phyloP scores from a whole-genome alignment of 2,113 vertebrate species.

The Apodemus sylvaticus region DNA sequence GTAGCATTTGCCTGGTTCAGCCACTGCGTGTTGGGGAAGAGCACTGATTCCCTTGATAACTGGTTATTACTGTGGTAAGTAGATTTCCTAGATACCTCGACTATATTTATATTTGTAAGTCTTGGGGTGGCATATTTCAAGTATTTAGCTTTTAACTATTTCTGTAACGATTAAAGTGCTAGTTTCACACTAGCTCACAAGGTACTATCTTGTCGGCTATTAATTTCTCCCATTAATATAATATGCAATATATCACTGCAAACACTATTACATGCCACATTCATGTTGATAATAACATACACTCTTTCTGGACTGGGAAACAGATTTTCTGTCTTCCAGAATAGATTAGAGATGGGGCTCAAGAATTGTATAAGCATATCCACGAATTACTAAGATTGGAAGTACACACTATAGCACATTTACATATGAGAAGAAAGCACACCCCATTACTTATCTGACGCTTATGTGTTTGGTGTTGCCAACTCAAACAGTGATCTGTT shows the following conservation, averaged over 20 bases:
- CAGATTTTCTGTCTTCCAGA: background rate
- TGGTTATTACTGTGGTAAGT: background rate
- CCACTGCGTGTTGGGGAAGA: background rate
- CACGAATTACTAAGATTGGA: background rate
- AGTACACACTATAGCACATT: background rate
- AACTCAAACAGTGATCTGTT: background rate
- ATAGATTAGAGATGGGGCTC: background rate
- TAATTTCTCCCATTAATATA: background rate
- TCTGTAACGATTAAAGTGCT: background rate
- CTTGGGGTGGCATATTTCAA: background rate
- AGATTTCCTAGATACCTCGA: background rate
- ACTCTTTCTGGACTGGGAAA: background rate
- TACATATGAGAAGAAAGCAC: constrained; percentile 14
- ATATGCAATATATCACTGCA: background rate
- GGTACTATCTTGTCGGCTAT: background rate
- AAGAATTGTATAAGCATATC: background rate
- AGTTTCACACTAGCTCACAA: background rate
- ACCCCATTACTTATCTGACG: constrained; percentile 8
- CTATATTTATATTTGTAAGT: background rate
- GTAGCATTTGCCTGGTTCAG: background rate
- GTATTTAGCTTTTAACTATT: background rate
- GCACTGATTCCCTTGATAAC: background rate
- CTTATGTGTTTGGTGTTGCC: background rate
- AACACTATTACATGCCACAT: background rate
- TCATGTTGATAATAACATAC: background rate